Conservation (phyloP, 2,888 invertebrate genomes). For the Lysandra bellargus region DNA sequence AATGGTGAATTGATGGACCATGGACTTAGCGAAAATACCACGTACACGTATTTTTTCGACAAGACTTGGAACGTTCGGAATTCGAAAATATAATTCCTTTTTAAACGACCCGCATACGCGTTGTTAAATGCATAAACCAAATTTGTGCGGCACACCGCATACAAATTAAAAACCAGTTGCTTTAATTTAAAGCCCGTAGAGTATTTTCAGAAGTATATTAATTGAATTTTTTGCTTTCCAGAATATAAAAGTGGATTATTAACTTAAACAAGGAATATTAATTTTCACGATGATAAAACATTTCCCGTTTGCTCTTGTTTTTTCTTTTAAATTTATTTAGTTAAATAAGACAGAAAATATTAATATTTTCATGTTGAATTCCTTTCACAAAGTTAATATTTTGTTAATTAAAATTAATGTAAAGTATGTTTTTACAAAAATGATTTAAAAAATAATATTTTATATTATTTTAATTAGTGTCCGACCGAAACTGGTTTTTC, state of each 20-base stretch:
- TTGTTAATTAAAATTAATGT: neutral
- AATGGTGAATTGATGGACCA: too few relatives aligned
- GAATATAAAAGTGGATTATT: neutral
- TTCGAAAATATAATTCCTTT: neutral
- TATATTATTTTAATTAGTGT: too few relatives aligned
- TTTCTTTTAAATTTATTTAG: neutral
- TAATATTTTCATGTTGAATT: neutral
- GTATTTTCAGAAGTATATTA: constrained; percentile 12
- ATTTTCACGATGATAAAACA: neutral
- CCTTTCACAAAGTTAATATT: neutral
- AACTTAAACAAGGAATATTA: constrained; percentile 8
- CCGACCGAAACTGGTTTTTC: too few relatives aligned
- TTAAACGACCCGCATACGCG: constrained; percentile 1
- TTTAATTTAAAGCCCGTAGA: constrained; percentile 16
- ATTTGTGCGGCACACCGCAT: constrained; percentile 15
- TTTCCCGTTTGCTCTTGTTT: neutral
- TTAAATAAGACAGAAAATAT: neutral
- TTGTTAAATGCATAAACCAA: constrained; percentile 14
- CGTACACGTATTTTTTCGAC: neutral
- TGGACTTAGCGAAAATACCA: neutral
- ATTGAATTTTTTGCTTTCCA: constrained; percentile 13
- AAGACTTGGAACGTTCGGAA: neutral
- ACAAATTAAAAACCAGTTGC: constrained; percentile 21
- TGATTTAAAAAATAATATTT: too few relatives aligned
- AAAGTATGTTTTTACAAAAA: neutral